Percentiles rank a stretch among this genome's conserved stretches.
Conservation (phyloP, 2,113 vertebrate species). For the Ceyx melanurus region DNA sequence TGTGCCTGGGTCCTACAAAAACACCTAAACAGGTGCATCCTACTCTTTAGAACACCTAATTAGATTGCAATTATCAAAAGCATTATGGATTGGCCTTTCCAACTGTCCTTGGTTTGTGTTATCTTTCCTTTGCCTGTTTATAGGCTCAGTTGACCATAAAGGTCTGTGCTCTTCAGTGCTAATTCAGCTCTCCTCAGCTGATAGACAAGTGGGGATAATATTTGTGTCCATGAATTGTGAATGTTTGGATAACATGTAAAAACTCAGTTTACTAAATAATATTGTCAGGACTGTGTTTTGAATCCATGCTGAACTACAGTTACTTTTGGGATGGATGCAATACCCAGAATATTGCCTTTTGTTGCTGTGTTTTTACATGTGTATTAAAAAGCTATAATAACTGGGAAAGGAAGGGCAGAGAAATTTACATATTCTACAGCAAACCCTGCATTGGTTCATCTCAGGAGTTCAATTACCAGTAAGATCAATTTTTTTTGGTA, state of each 20-base stretch:
- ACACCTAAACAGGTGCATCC: neutral
- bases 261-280: neutral
- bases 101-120: neutral
- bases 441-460: neutral
- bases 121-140: neutral
- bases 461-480: neutral
- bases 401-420: neutral
- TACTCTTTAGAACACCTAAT: neutral
- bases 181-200: neutral
- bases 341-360: neutral
- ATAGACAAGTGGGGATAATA: neutral
- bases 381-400: neutral
- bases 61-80: neutral
- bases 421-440: neutral
- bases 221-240: neutral
- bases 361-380: accelerated
- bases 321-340: neutral
- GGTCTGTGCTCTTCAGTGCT: neutral
- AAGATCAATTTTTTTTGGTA: neutral
- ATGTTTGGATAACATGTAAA: neutral
- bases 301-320: neutral
- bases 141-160: neutral
- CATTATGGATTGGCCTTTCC: neutral
- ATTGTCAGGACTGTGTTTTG: neutral
- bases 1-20: neutral